Conservation (phyloP, 92 coral and sea anemone genomes). For the Epizoanthus rinbou region DNA sequence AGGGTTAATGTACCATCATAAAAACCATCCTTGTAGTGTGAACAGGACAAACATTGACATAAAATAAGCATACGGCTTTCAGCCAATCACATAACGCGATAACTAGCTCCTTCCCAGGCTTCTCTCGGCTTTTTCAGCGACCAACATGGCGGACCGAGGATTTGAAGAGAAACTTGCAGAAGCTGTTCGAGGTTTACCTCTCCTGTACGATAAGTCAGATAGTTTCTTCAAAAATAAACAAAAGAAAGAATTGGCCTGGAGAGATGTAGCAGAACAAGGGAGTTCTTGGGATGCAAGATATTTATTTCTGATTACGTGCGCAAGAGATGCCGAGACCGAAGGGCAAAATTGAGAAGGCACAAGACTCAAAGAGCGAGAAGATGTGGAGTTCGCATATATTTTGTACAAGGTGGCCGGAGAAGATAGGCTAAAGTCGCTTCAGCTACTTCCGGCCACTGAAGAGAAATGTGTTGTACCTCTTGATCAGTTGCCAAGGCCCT, state of each 20-base stretch:
- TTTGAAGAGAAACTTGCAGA: conserved; percentile 42
- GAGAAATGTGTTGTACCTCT: too few relatives aligned
- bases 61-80: conserved; percentile 35
- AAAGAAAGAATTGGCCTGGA: conserved; percentile 39
- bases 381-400: not conserved
- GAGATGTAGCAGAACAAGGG: conserved; percentile 28
- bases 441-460: not conserved
- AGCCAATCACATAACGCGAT: conserved; percentile 37
- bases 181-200: conserved; percentile 42
- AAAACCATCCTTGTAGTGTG: conserved; percentile 44
- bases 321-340: not conserved
- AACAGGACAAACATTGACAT: too few relatives aligned
- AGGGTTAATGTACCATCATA: too few relatives aligned
- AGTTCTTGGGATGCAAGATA: not conserved
- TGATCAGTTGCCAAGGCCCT: too few relatives aligned
- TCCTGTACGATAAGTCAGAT: conserved; percentile 35
- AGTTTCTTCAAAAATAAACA: conserved; percentile 37
- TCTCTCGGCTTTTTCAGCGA: conserved; percentile 36
- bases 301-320: conserved; percentile 3
- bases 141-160: conserved; percentile 41
- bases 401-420: conserved; percentile 21
- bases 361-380: not conserved
- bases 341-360: not conserved
- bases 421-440: not conserved
- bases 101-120: conserved; percentile 42